Conservation (phyloP, 35 echinoderm and acorn worm genomes). For the Apostichopus californicus region DNA sequence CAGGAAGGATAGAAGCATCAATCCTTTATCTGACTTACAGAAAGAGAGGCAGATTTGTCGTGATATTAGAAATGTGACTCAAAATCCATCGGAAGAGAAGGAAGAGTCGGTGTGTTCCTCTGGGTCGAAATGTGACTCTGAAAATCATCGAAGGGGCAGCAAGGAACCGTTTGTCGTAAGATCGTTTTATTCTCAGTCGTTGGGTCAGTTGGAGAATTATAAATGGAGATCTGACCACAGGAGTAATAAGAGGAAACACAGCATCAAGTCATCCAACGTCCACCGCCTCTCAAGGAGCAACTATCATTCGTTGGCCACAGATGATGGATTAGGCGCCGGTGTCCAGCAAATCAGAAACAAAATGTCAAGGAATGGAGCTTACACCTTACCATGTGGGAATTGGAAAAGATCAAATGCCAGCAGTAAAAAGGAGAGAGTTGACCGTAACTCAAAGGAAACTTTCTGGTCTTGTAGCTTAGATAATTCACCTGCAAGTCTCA, state of each 20-base stretch:
- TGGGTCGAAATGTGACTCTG: not conserved
- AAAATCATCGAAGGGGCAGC: not conserved
- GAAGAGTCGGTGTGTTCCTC: not conserved
- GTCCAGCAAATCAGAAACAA: too few species aligned
- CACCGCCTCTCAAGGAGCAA: not conserved
- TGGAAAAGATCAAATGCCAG: too few species aligned
- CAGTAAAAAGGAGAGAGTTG: too few species aligned
- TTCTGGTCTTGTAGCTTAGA: too few species aligned
- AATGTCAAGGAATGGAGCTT: too few species aligned
- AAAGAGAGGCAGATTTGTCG: not conserved
- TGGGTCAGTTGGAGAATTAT: not conserved
- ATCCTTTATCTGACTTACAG: not conserved
- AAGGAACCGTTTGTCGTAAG: not conserved
- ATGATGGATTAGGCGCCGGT: not conserved
- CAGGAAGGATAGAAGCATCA: not conserved
- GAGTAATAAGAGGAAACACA: not conserved
- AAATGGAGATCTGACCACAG: not conserved
- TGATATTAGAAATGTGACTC: not conserved
- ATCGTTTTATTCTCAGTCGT: not conserved
- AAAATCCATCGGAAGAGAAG: slow-evolving; percentile 6
- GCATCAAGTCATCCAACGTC: not conserved
- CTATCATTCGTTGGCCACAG: not conserved
- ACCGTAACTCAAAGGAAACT: too few species aligned
- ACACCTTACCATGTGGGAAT: too few species aligned
- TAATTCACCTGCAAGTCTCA: too few species aligned